Conservation (phyloP, 2,797 vertebrate genomes). For the Anableps anableps region DNA sequence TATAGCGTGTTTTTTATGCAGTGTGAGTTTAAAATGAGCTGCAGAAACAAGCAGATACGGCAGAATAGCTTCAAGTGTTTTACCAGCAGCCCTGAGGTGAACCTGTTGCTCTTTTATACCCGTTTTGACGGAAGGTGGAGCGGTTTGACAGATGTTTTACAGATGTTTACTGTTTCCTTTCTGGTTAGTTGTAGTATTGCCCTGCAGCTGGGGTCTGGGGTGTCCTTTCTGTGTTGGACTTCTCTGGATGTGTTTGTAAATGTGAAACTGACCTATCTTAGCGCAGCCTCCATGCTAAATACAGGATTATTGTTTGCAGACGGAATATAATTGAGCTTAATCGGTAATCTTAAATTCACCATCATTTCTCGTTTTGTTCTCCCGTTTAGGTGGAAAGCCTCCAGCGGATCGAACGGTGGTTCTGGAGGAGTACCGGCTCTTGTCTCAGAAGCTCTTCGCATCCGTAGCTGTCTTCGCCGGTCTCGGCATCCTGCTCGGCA, state of each 20-base stretch:
- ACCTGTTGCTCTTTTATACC: not conserved
- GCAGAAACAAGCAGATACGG: not conserved
- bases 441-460: constrained; percentile 96
- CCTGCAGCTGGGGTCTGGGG: too few species aligned
- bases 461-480: constrained; percentile 92
- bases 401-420: constrained; percentile 93
- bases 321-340: not conserved
- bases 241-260: not conserved
- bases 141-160: not conserved
- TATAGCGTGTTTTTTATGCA: not conserved
- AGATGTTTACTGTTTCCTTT: not conserved
- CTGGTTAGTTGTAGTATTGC: too few species aligned
- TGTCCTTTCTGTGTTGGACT: too few species aligned
- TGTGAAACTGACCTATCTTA: not conserved
- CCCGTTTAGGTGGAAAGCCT: constrained; percentile 82
- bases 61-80: too few species aligned
- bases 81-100: not conserved
- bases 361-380: not conserved
- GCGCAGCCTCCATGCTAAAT: not conserved
- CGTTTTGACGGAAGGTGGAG: not conserved
- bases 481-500: constrained; percentile 91
- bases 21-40: not conserved
- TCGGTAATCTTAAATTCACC: not conserved
- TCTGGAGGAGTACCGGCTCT: constrained; percentile 88
- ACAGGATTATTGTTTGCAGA: not conserved